Conservation (phyloP, 2,888 invertebrate genomes). For the Prosopocoilus inquinatus region DNA sequence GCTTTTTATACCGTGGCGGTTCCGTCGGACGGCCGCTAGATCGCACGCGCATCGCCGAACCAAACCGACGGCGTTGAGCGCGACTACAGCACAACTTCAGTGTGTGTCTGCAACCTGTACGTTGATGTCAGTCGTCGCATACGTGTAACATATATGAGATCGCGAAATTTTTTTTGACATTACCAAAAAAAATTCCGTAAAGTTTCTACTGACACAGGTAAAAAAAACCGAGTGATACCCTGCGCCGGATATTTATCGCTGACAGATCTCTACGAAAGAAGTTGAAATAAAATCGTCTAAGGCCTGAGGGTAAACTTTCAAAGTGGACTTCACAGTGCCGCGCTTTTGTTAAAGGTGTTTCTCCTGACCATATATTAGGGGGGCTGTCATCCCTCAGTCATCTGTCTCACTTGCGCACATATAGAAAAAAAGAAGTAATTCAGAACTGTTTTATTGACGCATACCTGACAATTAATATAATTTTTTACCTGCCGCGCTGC, state of each 20-base stretch:
- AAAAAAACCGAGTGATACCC: slow-evolving; percentile 7
- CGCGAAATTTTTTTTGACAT: slow-evolving; percentile 36
- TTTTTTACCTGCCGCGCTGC: too few relatives aligned
- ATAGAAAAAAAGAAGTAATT: too few relatives aligned
- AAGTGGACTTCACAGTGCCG: slow-evolving; percentile 26
- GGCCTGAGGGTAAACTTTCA: background rate
- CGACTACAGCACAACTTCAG: slow-evolving; percentile 54
- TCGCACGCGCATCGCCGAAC: slow-evolving; percentile 54
- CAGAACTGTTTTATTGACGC: too few relatives aligned
- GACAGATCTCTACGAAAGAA: slow-evolving; percentile 3
- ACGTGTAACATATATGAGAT: slow-evolving; percentile 38
- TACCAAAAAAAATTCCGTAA: background rate
- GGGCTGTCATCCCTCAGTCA: slow-evolving; percentile 24
- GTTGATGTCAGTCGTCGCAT: slow-evolving; percentile 41
- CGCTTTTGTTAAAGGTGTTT: slow-evolving; percentile 30
- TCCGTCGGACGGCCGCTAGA: slow-evolving; percentile 51
- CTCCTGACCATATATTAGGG: slow-evolving; percentile 27
- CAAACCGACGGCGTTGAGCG: slow-evolving; percentile 50
- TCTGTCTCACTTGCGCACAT: slow-evolving; percentile 8
- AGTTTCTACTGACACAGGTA: slow-evolving; percentile 6
- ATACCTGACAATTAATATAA: too few relatives aligned
- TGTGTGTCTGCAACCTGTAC: slow-evolving; percentile 51
- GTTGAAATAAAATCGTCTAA: slow-evolving; percentile 4
- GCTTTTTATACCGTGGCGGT: slow-evolving; percentile 24
- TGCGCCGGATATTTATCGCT: slow-evolving; percentile 1